Evolutionary conservation across 2,888 invertebrate species (phyloP), one percentile per base, ranked within the genome.

Genomic region (Hipparchia sbordonii): DNA sequence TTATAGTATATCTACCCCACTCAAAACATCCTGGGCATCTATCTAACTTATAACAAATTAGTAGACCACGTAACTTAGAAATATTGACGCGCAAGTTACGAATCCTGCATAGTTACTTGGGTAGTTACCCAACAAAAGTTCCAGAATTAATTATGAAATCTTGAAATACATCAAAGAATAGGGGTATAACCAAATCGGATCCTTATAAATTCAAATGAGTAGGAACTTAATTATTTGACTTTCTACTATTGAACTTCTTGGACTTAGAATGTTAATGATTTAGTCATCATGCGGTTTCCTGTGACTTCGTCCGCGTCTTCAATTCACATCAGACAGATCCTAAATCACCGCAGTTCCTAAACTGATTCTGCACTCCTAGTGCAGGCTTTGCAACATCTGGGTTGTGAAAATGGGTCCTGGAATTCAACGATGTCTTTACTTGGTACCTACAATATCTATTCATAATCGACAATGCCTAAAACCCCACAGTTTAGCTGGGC

Each of bases 61-160:
- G 10, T 10, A 39, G 33, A 33, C 33, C 33, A 39, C 59, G 33
- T 10, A 33, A 59, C 59, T 59, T 39, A 10, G 12, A 33, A 33
- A 5, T 59, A 5, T 54, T 54, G 54, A 54, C 54, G n/a, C 12
- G n/a, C 54, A 12, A 54, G 57, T 23, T 57, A 57, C 45, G 39
- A 60, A 45, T 60, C 60, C 60, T 60, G 60, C 60, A 60, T 60
- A 60, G 39, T 60, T 61, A 67, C 39, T 39, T 39, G 39, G 8
- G 10, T 7, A 56, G 54, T 8, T n/a, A 6, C 10, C 12, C 6
- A 67, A 13, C 56, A 39, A 45, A 6, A 6, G 23, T 57, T 4
- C 57, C 57, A 57, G 57, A 23, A 13, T 57, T 57, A n/a, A 54
- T 54, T 54, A 54, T n/a, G 54, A 54, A 54, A 54, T 6, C n/a